Evolutionary conservation across 2,797 vertebrate genomes (phyloP).

Genomic region (Mus caroli): DNA sequence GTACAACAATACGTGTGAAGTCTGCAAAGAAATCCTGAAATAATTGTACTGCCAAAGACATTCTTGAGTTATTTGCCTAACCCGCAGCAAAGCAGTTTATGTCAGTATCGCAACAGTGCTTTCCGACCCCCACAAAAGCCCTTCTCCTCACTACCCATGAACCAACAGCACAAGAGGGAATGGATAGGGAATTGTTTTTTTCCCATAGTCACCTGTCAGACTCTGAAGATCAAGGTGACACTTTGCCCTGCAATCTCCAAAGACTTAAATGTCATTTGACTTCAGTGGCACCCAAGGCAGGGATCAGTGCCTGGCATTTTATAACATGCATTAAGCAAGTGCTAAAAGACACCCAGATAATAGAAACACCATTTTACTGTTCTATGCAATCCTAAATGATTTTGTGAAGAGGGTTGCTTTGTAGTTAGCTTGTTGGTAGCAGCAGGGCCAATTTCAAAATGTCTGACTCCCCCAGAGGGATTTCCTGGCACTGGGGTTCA

Average conservation of each 20-base stretch:
- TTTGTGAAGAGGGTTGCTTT: neutral
- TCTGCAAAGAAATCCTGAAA: conserved; percentile 7
- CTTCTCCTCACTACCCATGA: neutral
- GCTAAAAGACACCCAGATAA: neutral
- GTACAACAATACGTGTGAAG: neutral
- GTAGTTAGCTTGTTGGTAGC: conserved; percentile 41
- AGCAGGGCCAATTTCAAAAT: conserved; percentile 18
- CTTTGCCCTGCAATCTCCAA: neutral
- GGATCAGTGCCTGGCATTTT: neutral
- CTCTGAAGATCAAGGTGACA: neutral
- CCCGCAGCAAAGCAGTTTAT: conserved; percentile 17
- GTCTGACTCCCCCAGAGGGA: conserved; percentile 30
- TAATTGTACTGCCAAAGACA: conserved; percentile 79
- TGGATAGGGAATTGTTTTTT: neutral
- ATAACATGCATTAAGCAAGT: neutral
- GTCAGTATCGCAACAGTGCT: neutral
- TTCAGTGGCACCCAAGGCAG: neutral
- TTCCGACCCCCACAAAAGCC: neutral
- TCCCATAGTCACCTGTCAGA: neutral
- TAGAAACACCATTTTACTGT: neutral
- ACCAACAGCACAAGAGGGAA: neutral
- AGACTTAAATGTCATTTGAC: neutral
- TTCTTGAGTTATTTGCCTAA: conserved; percentile 2
- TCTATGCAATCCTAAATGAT: neutral
- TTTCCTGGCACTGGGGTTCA: neutral